A percentile compares a stretch with the other conserved stretches of the same genome.
Conservation (phyloP, 64 coral and sea anemone species). For the Pocillopora damicornis region DNA sequence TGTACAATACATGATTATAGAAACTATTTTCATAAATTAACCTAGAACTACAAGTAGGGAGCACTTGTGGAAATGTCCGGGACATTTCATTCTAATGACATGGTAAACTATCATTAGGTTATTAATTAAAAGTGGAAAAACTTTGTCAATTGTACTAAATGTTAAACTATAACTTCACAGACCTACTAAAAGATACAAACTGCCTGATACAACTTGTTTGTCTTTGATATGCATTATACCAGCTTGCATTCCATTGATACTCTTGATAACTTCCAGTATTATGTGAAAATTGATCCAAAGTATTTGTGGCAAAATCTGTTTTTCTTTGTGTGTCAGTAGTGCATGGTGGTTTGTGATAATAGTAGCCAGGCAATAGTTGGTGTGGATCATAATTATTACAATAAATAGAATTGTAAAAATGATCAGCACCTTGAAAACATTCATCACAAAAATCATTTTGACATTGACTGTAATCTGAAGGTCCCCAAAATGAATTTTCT, state of each 20-base stretch:
- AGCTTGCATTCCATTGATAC: conserved; percentile 41
- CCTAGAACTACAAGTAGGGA: no score
- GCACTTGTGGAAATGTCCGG: no score
- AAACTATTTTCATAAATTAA: no score
- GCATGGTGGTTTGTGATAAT: neutral
- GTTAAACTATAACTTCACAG: neutral
- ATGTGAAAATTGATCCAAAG: neutral
- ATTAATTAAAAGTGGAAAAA: neutral
- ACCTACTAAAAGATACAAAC: conserved; percentile 44
- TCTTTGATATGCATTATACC: conserved; percentile 62
- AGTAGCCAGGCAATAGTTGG: neutral
- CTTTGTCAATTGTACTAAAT: neutral
- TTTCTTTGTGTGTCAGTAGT: neutral
- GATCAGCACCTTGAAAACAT: neutral
- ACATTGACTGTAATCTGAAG: neutral
- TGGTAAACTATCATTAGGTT: no score
- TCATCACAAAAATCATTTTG: neutral
- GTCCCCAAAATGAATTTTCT: neutral
- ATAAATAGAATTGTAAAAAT: neutral
- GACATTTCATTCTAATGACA: no score
- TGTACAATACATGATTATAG: no score
- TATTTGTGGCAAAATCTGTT: neutral
- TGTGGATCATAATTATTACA: neutral
- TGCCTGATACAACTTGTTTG: conserved; percentile 48
- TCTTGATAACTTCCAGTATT: conserved; percentile 8